Evolutionary conservation across 1,140 invertebrate genomes (phyloP).

Genomic region (Drosophila kepulauana): DNA sequence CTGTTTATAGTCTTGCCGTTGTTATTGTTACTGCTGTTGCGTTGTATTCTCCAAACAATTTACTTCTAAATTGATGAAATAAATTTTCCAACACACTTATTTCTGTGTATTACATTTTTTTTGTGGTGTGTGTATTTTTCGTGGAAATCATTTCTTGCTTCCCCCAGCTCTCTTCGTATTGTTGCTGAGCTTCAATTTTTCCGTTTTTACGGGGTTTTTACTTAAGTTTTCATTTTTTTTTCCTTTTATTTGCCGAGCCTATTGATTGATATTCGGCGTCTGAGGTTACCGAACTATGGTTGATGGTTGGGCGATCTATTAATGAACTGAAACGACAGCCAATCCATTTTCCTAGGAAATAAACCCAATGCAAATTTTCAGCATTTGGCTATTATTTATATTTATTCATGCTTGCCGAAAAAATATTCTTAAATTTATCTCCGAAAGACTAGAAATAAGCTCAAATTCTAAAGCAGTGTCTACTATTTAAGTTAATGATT

Average conservation of each 20-base stretch:
- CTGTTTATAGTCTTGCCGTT: slow-evolving; percentile 63
- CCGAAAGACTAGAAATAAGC: not conserved
- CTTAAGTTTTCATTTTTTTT: not conserved
- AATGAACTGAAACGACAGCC: not conserved
- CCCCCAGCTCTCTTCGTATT: slow-evolving; percentile 15
- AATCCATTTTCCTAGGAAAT: not conserved
- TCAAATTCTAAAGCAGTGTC: not conserved
- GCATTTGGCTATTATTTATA: slow-evolving; percentile 4
- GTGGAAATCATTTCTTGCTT: slow-evolving; percentile 14
- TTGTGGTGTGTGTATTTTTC: slow-evolving; percentile 20
- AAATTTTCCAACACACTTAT: slow-evolving; percentile 81
- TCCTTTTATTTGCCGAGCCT: slow-evolving; percentile 12
- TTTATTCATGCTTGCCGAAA: not conserved
- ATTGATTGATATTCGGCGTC: not conserved
- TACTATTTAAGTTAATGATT: not conserved
- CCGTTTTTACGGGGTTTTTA: not conserved
- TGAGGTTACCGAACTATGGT: not conserved
- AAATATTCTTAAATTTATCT: not conserved
- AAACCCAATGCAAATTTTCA: not conserved
- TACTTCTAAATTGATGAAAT: slow-evolving; percentile 84
- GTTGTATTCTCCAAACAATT: slow-evolving; percentile 81
- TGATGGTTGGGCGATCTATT: not conserved
- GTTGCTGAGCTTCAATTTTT: slow-evolving; percentile 22
- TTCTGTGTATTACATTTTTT: slow-evolving; percentile 55
- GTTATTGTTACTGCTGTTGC: slow-evolving; percentile 27